phyloP scores from a whole-genome alignment of 2,113 vertebrate species.

The Mesitornis unicolor region DNA sequence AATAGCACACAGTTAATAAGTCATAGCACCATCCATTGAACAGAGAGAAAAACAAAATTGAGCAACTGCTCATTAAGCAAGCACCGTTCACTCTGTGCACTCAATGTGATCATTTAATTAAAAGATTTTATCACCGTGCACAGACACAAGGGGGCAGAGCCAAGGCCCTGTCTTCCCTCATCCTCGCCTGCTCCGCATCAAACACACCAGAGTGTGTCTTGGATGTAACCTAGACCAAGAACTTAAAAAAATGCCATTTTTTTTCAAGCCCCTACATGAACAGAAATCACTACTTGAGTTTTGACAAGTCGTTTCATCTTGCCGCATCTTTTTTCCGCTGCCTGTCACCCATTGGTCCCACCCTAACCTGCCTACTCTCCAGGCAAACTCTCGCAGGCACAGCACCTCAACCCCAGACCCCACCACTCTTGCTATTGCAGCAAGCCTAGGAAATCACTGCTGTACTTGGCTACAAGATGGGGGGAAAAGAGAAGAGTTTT shows the following conservation, averaged over 20 bases:
- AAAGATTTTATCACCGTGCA: conserved; percentile 33
- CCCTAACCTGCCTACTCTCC: neutral
- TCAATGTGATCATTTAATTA: conserved; percentile 56
- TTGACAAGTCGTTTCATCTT: neutral
- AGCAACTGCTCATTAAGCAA: conserved; percentile 62
- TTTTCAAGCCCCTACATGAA: neutral
- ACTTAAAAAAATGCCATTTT: neutral
- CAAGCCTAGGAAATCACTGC: neutral
- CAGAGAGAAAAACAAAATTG: conserved; percentile 13
- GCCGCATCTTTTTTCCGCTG: neutral
- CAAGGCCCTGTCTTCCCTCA: neutral
- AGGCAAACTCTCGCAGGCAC: no score
- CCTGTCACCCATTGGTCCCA: neutral
- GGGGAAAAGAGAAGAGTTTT: neutral
- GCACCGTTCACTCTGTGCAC: conserved; percentile 56
- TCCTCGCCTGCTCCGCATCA: neutral
- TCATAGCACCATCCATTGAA: neutral
- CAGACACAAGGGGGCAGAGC: conserved; percentile 64
- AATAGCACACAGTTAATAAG: conserved; percentile 2
- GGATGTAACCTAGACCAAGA: neutral
- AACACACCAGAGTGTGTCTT: neutral
- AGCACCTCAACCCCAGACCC: no score
- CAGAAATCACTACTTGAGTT: neutral
- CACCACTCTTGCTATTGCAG: no score
- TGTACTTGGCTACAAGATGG: neutral